phyloP scores from a whole-genome alignment of 2,797 vertebrate species.

The Florisuga fusca region DNA sequence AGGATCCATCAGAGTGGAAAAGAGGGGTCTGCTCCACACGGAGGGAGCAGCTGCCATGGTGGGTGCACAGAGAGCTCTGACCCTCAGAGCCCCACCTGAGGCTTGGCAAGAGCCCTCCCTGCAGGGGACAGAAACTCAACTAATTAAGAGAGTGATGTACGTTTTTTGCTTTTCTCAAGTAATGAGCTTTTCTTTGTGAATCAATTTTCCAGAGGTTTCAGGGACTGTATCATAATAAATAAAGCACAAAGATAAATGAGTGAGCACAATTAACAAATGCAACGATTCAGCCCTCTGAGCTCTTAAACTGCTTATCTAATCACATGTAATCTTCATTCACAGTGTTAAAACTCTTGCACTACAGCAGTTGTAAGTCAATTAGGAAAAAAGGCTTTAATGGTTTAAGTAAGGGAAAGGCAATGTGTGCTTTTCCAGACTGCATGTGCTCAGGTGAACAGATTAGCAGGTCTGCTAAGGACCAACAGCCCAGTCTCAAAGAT shows the following conservation, averaged over 20 bases:
- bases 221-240: conserved; percentile 30
- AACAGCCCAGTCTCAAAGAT: no score
- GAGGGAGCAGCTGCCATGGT: background rate
- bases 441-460: accelerated
- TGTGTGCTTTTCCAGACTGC: background rate
- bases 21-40: accelerated
- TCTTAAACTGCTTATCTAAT: conserved; percentile 49
- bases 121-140: background rate
- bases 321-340: conserved; percentile 15
- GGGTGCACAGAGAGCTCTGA: background rate
- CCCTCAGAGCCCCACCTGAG: background rate
- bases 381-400: background rate
- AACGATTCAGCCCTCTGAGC: background rate
- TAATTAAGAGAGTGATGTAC: background rate
- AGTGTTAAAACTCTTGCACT: background rate
- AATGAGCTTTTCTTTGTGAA: conserved; percentile 15
- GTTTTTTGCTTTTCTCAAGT: background rate
- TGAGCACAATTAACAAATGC: conserved; percentile 54
- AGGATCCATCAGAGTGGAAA: background rate
- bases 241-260: conserved; percentile 58
- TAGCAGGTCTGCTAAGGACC: background rate
- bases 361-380: conserved; percentile 19
- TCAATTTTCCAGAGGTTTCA: conserved; percentile 47
- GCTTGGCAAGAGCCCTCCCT: background rate
- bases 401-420: background rate